phyloP scores from a whole-genome alignment of 2,113 vertebrate species.

The Etia nguti region DNA sequence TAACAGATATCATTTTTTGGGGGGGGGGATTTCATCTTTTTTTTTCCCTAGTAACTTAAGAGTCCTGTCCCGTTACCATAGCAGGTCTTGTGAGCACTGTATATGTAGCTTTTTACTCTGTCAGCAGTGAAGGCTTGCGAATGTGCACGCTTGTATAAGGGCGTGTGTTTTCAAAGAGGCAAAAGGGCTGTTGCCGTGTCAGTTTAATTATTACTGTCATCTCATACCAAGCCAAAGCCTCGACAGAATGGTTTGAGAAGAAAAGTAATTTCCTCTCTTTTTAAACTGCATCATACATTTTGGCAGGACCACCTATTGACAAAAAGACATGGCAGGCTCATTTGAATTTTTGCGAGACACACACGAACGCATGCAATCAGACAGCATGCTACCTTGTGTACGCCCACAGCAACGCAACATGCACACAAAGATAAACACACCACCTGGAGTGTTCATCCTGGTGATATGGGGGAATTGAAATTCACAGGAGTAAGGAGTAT shows the following conservation, averaged over 20 bases:
- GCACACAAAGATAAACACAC: slow-evolving; percentile 21
- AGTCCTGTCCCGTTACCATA: slow-evolving; percentile 9
- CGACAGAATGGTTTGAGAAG: slow-evolving; percentile 22
- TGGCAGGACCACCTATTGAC: slow-evolving; percentile 40
- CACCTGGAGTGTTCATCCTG: slow-evolving; percentile 1
- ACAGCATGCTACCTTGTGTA: neutral
- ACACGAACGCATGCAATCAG: neutral
- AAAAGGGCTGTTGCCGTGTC: slow-evolving; percentile 36
- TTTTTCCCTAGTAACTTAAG: neutral
- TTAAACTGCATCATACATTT: slow-evolving; percentile 30
- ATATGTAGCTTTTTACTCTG: neutral
- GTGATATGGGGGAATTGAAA: slow-evolving; percentile 34
- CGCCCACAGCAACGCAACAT: neutral
- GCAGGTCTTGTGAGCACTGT: slow-evolving; percentile 15
- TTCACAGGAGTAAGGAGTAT: slow-evolving; percentile 29
- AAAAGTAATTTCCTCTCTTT: slow-evolving; percentile 54
- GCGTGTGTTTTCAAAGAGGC: neutral
- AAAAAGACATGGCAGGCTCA: slow-evolving; percentile 19
- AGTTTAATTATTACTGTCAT: slow-evolving; percentile 66
- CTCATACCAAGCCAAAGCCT: neutral
- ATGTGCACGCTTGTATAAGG: neutral
- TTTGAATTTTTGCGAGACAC: slow-evolving; percentile 27
- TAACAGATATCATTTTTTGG: neutral
- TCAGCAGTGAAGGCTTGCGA: slow-evolving; percentile 12
- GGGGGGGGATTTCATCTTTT: neutral